Evolutionary conservation across 2,113 vertebrate species (phyloP).

Genomic region (Polypterus senegalus): DNA sequence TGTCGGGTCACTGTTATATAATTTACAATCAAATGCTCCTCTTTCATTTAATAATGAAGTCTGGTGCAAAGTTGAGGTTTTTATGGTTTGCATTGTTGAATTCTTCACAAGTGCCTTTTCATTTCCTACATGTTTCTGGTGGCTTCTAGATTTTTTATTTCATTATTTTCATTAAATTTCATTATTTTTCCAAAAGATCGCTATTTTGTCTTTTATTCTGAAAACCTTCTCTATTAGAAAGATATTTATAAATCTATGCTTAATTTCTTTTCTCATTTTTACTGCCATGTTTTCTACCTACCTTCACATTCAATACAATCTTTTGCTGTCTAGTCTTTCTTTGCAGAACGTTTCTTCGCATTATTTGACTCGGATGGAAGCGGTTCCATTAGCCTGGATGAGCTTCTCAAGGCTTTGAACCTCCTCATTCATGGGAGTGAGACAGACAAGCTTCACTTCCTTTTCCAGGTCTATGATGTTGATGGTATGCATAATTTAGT

Average conservation of each 20-base stretch:
- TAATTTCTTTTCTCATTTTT: neutral
- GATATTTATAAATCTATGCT: too few species aligned
- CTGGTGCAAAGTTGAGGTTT: too few species aligned
- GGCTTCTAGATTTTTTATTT: too few species aligned
- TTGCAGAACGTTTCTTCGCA: conserved; percentile 72
- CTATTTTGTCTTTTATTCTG: neutral
- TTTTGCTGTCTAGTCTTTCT: conserved; percentile 57
- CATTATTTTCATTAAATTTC: too few species aligned
- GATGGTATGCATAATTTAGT: conserved; percentile 50
- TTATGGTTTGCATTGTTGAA: too few species aligned
- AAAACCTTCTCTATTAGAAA: neutral
- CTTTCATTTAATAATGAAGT: too few species aligned
- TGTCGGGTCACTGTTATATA: too few species aligned
- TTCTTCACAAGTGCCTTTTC: too few species aligned
- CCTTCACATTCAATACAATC: neutral
- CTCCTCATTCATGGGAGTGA: conserved; percentile 57
- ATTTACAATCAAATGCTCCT: too few species aligned
- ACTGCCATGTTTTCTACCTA: neutral
- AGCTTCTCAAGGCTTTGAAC: conserved; percentile 60
- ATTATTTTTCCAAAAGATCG: too few species aligned
- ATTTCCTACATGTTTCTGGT: too few species aligned
- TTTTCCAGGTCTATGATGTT: conserved; percentile 78
- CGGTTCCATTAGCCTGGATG: conserved; percentile 64
- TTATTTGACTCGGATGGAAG: conserved; percentile 71
- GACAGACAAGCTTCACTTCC: conserved; percentile 71